Conservation (phyloP, 53 echinoderm and acorn worm genomes). For the Echinarachnius parma region DNA sequence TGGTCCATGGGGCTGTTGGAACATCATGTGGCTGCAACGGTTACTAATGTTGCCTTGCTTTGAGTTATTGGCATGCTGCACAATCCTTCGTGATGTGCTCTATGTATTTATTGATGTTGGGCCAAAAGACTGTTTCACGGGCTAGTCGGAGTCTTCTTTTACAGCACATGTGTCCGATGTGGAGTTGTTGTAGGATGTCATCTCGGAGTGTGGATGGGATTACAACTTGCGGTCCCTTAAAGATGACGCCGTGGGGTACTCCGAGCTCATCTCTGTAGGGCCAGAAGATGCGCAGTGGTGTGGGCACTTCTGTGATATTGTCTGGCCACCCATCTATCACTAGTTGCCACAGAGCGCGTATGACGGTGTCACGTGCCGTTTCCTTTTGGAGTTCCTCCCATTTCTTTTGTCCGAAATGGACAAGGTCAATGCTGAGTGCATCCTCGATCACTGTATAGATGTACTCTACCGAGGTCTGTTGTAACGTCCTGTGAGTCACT, state of each 20-base stretch:
- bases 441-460: not conserved
- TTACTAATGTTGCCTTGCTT: too few species aligned
- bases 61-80: constrained; percentile 27
- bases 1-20: constrained; percentile 1
- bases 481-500: constrained; percentile 21
- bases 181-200: not conserved
- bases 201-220: not conserved
- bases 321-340: constrained; percentile 35
- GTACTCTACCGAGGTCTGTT: constrained; percentile 1
- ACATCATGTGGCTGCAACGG: constrained; percentile 7
- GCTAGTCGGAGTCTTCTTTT: constrained; percentile 6
- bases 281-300: constrained; percentile 32
- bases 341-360: not conserved
- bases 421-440: constrained; percentile 7
- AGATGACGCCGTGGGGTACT: not conserved
- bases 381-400: constrained; percentile 36
- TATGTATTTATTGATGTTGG: constrained; percentile 7
- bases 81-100: constrained; percentile 4
- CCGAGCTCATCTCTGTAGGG: constrained; percentile 24
- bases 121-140: constrained; percentile 17
- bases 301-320: constrained; percentile 37
- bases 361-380: constrained; percentile 36
- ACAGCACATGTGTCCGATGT: not conserved
- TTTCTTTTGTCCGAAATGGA: constrained; percentile 18
- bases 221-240: not conserved